phyloP scores from a whole-genome alignment of 2,888 invertebrate species.

The Dolichopus griseipennis region DNA sequence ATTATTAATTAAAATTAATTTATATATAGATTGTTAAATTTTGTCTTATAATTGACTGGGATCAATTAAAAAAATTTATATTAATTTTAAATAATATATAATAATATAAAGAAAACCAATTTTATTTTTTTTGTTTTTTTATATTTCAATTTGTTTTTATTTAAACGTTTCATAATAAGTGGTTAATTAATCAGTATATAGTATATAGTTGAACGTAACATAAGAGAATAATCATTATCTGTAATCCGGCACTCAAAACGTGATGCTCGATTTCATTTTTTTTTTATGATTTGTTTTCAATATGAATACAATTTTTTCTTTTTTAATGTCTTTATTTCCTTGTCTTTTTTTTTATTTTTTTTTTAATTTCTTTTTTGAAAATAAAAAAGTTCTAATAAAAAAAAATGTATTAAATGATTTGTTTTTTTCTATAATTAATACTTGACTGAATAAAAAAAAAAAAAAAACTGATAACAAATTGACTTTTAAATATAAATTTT shows the following conservation, averaged over 20 bases:
- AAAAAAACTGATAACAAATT: neutral
- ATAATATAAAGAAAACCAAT: too few species aligned
- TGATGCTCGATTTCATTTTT: neutral
- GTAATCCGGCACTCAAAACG: constrained; percentile 6
- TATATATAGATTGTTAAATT: too few species aligned
- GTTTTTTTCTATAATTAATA: neutral
- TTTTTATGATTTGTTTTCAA: neutral
- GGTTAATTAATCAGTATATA: neutral
- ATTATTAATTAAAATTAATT: too few species aligned
- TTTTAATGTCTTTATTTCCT: neutral
- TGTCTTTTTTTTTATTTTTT: too few species aligned
- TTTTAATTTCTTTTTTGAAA: too few species aligned
- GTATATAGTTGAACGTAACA: neutral
- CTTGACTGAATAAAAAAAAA: neutral
- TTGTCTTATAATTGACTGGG: too few species aligned
- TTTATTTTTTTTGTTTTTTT: too few species aligned
- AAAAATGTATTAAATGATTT: neutral
- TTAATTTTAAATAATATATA: too few species aligned
- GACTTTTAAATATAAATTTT: neutral
- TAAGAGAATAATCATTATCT: neutral
- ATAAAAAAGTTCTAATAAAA: too few species aligned
- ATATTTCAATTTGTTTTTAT: neutral
- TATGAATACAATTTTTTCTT: too few species aligned
- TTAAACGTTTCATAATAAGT: neutral
- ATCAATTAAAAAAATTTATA: too few species aligned